These are phyloP conservation scores for Astur gentilis DNA, from an alignment of 2,113 vertebrate species.

Conservation along the genomic window DNA sequence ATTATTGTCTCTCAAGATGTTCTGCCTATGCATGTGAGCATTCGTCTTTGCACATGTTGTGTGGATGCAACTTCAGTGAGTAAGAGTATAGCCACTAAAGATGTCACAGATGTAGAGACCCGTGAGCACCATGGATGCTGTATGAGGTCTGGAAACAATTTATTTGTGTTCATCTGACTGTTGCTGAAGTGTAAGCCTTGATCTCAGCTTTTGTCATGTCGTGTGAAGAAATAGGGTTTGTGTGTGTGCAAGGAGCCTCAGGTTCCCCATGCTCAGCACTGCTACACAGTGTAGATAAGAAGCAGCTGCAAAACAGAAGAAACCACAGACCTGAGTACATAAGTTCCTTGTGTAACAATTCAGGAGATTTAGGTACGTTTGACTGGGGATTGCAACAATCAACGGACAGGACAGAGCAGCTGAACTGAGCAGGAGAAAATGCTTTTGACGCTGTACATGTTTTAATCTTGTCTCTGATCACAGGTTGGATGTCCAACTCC, in stretches of 20 bases:
- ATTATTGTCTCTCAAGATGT: neutral
- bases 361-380: neutral
- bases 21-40: neutral
- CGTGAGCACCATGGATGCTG: accelerated
- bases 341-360: neutral
- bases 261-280: neutral
- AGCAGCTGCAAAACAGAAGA: neutral
- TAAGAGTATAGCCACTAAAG: neutral
- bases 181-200: neutral
- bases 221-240: neutral
- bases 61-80: neutral
- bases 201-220: neutral
- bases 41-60: neutral
- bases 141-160: neutral
- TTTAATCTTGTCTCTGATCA: neutral
- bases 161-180: neutral
- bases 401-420: neutral
- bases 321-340: neutral
- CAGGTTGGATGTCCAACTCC: neutral
- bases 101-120: neutral
- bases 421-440: neutral
- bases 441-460: neutral
- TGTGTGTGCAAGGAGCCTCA: neutral
- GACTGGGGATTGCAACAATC: neutral
- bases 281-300: neutral